Evolutionary conservation across 1,140 invertebrate genomes (phyloP).

Genomic region (Caenorhabditis briggsae): DNA sequence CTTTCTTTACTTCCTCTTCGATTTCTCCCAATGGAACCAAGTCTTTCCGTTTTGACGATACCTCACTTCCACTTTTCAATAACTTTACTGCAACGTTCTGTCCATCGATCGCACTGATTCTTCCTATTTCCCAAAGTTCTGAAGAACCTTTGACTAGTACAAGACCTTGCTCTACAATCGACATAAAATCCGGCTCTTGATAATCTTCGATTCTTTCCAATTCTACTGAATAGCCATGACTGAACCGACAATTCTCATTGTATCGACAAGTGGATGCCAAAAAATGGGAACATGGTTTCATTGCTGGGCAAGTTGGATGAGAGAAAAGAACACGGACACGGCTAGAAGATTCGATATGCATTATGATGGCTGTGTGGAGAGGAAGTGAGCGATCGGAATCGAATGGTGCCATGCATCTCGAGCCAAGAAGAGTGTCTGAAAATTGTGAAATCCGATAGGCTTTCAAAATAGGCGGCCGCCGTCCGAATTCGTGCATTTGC

Average conservation of each 20-base stretch:
- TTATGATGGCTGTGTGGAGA: constrained; percentile 36
- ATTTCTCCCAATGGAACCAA: constrained; percentile 25
- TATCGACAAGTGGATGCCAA: constrained; percentile 14
- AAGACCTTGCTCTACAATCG: constrained; percentile 6
- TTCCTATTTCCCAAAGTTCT: constrained; percentile 11
- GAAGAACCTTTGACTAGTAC: constrained; percentile 3
- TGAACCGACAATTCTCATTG: constrained; percentile 39
- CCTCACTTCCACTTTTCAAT: constrained; percentile 22
- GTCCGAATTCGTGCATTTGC: too few relatives aligned
- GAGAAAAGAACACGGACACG: constrained; percentile 51
- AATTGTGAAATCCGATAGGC: too few relatives aligned
- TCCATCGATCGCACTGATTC: constrained; percentile 46
- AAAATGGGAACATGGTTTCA: constrained; percentile 56
- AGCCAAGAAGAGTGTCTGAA: constrained; percentile 21
- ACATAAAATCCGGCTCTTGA: constrained; percentile 39
- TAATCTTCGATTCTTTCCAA: constrained; percentile 34
- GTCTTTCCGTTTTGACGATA: background rate
- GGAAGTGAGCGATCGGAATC: constrained; percentile 22
- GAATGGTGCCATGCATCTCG: constrained; percentile 35
- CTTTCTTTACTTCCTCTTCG: constrained; percentile 6
- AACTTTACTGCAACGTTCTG: constrained; percentile 41
- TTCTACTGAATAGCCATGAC: constrained; percentile 31
- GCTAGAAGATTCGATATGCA: constrained; percentile 12
- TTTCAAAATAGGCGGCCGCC: too few relatives aligned
- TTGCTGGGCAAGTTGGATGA: constrained; percentile 32